Percentiles rank a stretch among this genome's conserved stretches.
These are phyloP conservation scores for Aleiodes leptofemur DNA, from an alignment of 2,888 invertebrate genomes.

Conservation along the genomic window DNA sequence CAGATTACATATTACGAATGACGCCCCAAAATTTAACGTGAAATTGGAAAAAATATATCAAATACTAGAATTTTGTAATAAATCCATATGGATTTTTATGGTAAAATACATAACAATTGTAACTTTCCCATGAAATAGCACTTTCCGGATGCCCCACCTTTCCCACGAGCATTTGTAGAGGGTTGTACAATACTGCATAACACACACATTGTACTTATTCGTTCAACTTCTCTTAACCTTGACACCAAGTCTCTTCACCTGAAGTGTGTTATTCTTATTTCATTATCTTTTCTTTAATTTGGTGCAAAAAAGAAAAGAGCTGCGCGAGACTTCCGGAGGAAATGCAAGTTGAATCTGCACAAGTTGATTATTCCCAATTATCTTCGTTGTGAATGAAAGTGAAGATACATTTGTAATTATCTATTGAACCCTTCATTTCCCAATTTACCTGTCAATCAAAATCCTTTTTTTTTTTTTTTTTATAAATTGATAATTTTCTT, in stretches of 20 bases:
- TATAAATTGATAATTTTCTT: neutral
- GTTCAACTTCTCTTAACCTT: slow-evolving; percentile 35
- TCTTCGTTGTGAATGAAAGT: neutral
- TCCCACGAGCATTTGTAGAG: slow-evolving; percentile 11
- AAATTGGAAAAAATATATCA: neutral
- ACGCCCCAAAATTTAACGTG: too few species aligned
- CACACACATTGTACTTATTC: slow-evolving; percentile 30
- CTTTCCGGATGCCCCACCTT: slow-evolving; percentile 31
- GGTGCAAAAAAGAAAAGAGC: neutral
- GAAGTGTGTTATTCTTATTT: slow-evolving; percentile 4
- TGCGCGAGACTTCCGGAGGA: slow-evolving; percentile 23
- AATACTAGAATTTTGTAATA: neutral
- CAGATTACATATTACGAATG: too few species aligned
- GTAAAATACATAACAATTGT: slow-evolving; percentile 21
- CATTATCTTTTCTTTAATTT: too few species aligned
- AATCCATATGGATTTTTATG: neutral
- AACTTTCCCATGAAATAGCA: slow-evolving; percentile 20
- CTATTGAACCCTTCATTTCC: neutral
- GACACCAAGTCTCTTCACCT: slow-evolving; percentile 36
- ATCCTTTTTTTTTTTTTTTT: too few species aligned
- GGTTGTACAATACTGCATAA: slow-evolving; percentile 12
- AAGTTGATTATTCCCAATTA: neutral
- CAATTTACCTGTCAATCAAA: too few species aligned
- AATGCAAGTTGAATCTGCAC: slow-evolving; percentile 7
- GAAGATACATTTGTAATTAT: neutral